phyloP scores from a whole-genome alignment of 2,888 invertebrate genomes.

The Acanthopleura granulata region DNA sequence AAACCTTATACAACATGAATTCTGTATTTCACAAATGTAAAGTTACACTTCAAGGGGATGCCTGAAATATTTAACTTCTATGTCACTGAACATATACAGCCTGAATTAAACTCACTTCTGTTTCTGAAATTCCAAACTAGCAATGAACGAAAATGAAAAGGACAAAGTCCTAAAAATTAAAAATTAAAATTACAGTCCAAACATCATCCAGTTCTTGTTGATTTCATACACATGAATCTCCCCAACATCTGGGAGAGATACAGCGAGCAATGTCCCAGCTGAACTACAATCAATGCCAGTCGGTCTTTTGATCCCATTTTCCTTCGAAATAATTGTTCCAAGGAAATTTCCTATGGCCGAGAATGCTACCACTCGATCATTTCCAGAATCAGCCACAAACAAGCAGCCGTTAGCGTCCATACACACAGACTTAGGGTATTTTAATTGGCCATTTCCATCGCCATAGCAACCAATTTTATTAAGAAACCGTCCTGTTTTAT shows the following conservation, averaged over 20 bases:
- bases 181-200: too few species aligned
- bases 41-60: too few species aligned
- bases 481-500: slow-evolving; percentile 33
- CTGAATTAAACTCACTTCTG: too few species aligned
- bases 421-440: slow-evolving; percentile 37
- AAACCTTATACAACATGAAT: too few species aligned
- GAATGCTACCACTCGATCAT: slow-evolving; percentile 37
- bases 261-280: slow-evolving; percentile 28
- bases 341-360: slow-evolving; percentile 31
- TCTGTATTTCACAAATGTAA: too few species aligned
- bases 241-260: slow-evolving; percentile 35
- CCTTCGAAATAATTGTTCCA: slow-evolving; percentile 25
- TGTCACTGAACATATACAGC: too few species aligned
- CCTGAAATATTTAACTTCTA: too few species aligned
- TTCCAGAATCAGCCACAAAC: slow-evolving; percentile 43
- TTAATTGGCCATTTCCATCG: slow-evolving; percentile 27
- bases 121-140: too few species aligned
- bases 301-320: slow-evolving; percentile 33
- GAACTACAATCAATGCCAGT: slow-evolving; percentile 32
- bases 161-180: too few species aligned
- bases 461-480: slow-evolving; percentile 38
- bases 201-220: too few species aligned
- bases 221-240: not conserved
- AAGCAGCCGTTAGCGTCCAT: slow-evolving; percentile 28
- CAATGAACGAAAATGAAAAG: too few species aligned